phyloP scores from a whole-genome alignment of 2,888 invertebrate genomes.

The Meiosimyza platycephala region DNA sequence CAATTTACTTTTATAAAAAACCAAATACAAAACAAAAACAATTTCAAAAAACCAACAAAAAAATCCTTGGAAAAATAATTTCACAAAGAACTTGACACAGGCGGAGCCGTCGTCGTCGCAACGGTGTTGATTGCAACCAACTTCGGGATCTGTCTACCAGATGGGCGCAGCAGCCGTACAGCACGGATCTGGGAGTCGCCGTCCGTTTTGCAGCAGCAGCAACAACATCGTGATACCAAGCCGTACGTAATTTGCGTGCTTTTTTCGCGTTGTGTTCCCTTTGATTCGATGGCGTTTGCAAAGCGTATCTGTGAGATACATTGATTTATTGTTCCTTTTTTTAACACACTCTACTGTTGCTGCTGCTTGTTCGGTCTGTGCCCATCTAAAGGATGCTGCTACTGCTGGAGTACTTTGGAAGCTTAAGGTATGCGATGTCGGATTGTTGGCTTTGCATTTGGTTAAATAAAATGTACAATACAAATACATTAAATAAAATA shows the following conservation, averaged over 20 bases:
- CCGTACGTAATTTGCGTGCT: constrained; percentile 28
- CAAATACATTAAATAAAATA: too few relatives aligned
- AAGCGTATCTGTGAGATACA: constrained; percentile 44
- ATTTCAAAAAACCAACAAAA: constrained; percentile 20
- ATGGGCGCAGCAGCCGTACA: constrained; percentile 12
- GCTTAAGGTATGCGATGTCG: constrained; percentile 36
- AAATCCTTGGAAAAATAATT: constrained; percentile 55
- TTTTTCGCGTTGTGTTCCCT: constrained; percentile 11
- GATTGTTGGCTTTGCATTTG: constrained; percentile 30
- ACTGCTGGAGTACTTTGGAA: constrained; percentile 27
- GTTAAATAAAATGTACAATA: constrained; percentile 45
- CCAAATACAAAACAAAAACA: constrained; percentile 27
- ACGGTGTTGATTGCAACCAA: constrained; percentile 13
- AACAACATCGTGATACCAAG: constrained; percentile 13
- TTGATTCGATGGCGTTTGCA: constrained; percentile 1
- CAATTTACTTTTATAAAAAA: constrained; percentile 57
- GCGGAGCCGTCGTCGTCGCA: constrained; percentile 22
- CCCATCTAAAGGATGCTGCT: constrained; percentile 14
- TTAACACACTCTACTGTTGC: constrained; percentile 12
- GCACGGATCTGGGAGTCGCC: neutral
- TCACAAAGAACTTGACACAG: constrained; percentile 55
- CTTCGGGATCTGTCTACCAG: constrained; percentile 20
- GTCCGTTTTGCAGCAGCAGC: neutral
- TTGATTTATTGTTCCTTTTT: constrained; percentile 57
- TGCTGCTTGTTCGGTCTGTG: constrained; percentile 5